phyloP scores from a whole-genome alignment of 2,797 vertebrate species.

The Myotis myotis region DNA sequence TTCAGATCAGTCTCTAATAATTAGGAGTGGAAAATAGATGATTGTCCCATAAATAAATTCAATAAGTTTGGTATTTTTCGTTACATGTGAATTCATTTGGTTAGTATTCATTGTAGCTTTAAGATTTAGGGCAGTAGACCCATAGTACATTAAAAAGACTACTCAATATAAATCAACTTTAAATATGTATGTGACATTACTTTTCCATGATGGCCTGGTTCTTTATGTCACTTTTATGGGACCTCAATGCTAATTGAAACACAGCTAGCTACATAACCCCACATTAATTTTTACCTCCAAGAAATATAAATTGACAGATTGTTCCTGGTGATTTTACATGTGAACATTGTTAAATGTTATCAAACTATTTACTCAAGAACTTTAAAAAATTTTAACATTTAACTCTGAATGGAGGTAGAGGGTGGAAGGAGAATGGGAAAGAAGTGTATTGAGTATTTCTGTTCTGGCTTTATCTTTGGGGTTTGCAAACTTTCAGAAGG shows the following conservation, averaged over 20 bases:
- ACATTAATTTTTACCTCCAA: not conserved
- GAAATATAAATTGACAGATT: not conserved
- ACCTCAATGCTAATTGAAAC: not conserved
- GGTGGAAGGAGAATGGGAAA: not conserved
- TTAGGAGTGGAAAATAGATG: slow-evolving; percentile 7
- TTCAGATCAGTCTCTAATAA: not conserved
- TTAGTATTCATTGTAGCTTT: slow-evolving; percentile 19
- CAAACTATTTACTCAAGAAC: slow-evolving; percentile 9
- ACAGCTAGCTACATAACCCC: not conserved
- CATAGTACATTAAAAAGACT: not conserved
- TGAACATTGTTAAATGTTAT: not conserved
- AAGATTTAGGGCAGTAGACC: not conserved
- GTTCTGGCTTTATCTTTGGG: not conserved
- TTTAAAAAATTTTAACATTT: not conserved
- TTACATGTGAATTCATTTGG: not conserved
- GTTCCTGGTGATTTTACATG: not conserved
- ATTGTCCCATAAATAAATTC: not conserved
- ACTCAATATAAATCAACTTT: slow-evolving; percentile 9
- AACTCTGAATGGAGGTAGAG: not conserved
- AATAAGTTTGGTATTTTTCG: no score
- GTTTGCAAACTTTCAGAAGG: not conserved
- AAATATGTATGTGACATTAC: slow-evolving; percentile 14
- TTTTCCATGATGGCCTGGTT: slow-evolving; percentile 6
- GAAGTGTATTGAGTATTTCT: not conserved
- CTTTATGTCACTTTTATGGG: not conserved